Evolutionary conservation across 2,888 invertebrate species (phyloP).

Genomic region (Sthenelais limicola): DNA sequence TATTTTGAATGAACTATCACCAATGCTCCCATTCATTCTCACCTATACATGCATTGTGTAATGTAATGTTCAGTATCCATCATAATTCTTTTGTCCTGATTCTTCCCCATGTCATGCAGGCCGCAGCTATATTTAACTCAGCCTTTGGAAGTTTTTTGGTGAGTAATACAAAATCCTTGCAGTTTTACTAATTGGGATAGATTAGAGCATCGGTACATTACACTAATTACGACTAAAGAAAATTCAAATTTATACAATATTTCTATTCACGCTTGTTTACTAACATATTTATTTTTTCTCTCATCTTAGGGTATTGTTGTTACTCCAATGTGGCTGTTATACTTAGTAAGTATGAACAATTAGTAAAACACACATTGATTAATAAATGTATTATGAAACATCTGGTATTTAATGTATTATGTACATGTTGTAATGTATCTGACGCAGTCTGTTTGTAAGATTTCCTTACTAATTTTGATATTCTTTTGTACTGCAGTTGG

Average conservation of each 20-base stretch:
- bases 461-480: slow-evolving; percentile 3
- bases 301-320: slow-evolving; percentile 73
- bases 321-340: slow-evolving; percentile 75
- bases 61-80: background rate
- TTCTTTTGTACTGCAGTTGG: slow-evolving; percentile 73
- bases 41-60: too few species aligned
- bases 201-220: background rate
- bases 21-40: too few species aligned
- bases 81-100: slow-evolving; percentile 15
- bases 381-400: background rate
- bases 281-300: background rate
- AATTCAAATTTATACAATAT: background rate
- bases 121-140: slow-evolving; percentile 77
- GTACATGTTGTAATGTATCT: background rate
- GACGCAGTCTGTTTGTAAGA: background rate
- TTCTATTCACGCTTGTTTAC: background rate
- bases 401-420: background rate
- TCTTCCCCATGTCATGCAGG: slow-evolving; percentile 58
- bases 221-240: background rate
- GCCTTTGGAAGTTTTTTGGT: slow-evolving; percentile 77
- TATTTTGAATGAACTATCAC: too few species aligned
- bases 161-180: slow-evolving; percentile 48
- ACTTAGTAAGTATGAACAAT: slow-evolving; percentile 73
- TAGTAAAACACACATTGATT: background rate
- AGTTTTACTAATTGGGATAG: background rate